Evolutionary conservation across 2,797 vertebrate species (phyloP), one percentile per base, ranked within the genome.

Genomic region (Sylvia borin): DNA sequence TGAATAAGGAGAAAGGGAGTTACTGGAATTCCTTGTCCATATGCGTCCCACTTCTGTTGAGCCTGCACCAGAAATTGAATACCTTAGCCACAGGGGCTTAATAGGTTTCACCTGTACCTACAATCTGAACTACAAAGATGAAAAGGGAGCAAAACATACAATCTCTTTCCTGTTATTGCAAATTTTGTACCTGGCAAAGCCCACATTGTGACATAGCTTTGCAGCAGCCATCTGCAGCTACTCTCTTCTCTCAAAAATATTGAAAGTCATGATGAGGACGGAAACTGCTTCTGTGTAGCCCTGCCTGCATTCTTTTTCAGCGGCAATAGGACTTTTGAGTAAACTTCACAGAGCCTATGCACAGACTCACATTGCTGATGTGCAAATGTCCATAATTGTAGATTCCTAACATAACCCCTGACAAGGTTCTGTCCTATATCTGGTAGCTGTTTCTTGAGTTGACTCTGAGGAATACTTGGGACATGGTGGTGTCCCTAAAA

Each of bases 71-170:
- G 81, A 79, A 74, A 87, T 7, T 50, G 86, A 94, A 92, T 85
- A 48, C 78, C 24, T 82, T 91, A 92, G 32, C 86, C 81, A 82
- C 84, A 60, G 91, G 84, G 53, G 64, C 76, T 93, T 95, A 95
- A 96, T 94, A 82, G 48, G 51, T 93, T 95, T 93, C 96, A 95
- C 89, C 74, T 94, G 91, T 79, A 73, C 60, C 16, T 74, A 91
- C 71, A 91, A 55, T 53, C 45, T 0, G 0, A 93, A 70, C 85
- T 89, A 54, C 64, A 67, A 70, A 94, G 89, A 93, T 95, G 81
- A 96, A 96, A 96, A 92, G 58, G 47, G n/a, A 82, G 40, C 4
- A 79, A 88, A 92, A 51, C 36, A 34, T 74, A 75, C 64, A 95
- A 67, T 32, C 26, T 79, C 77, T 81, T 94, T 86, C 87, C 83